phyloP scores from a whole-genome alignment of 2,797 vertebrate genomes.

The Aeoliscus strigatus region DNA sequence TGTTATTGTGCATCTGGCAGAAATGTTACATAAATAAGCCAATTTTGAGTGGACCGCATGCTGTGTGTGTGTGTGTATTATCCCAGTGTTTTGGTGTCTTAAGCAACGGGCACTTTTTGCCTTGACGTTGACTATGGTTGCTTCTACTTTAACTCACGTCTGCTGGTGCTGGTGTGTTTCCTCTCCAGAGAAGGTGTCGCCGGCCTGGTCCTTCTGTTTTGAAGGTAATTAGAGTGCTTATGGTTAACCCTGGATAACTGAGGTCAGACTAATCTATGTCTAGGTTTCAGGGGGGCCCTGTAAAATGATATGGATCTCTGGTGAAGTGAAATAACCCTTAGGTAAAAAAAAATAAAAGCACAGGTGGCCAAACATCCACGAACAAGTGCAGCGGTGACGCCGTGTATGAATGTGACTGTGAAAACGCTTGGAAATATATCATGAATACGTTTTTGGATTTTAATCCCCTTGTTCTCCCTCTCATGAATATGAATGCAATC shows the following conservation, averaged over 20 bases:
- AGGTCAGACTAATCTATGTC: conserved; percentile 71
- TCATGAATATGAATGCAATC: conserved; percentile 57
- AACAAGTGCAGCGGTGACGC: too few species aligned
- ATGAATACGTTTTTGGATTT: conserved; percentile 26
- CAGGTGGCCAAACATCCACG: conserved; percentile 57
- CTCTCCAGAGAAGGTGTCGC: conserved; percentile 15
- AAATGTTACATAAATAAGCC: conserved; percentile 50
- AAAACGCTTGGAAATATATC: too few species aligned
- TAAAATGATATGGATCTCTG: conserved; percentile 60
- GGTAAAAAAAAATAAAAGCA: too few species aligned
- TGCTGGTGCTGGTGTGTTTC: conserved; percentile 33
- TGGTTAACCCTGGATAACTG: conserved; percentile 47
- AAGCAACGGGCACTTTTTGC: too few species aligned
- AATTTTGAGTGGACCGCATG: conserved; percentile 27
- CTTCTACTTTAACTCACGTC: too few species aligned
- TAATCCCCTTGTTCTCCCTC: conserved; percentile 13
- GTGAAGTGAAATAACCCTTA: conserved; percentile 55
- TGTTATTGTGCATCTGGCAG: conserved; percentile 50
- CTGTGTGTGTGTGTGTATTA: conserved; percentile 35
- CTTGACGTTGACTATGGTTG: too few species aligned
- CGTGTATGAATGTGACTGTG: conserved; percentile 1
- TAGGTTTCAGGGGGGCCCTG: conserved; percentile 50
- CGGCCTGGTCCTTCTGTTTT: too few species aligned
- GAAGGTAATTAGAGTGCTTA: conserved; percentile 65
- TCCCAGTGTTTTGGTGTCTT: too few species aligned